Evolutionary conservation across 1,140 invertebrate species (phyloP).

Genomic region (Rhagoletis pomonella): DNA sequence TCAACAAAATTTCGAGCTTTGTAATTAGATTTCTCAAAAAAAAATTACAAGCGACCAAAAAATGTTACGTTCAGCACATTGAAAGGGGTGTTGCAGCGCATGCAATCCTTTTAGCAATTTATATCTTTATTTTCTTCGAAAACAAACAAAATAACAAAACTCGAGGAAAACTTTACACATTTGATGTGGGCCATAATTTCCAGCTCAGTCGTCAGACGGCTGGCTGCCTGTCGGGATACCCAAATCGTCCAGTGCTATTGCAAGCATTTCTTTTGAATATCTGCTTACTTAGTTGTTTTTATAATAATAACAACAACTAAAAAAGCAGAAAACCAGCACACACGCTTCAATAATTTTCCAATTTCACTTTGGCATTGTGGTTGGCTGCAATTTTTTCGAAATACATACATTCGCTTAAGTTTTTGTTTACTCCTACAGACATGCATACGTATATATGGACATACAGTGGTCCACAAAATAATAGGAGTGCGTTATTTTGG

Average conservation of each 20-base stretch:
- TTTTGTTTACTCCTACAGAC: too few species aligned
- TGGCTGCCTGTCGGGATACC: background rate
- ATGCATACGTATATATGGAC: too few species aligned
- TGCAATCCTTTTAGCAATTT: conserved; percentile 10
- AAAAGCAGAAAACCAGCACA: conserved; percentile 1
- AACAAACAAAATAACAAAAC: background rate
- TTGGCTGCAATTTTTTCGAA: background rate
- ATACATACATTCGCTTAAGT: too few species aligned
- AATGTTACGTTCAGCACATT: too few species aligned
- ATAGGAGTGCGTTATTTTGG: too few species aligned
- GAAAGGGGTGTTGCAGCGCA: background rate
- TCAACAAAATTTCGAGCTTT: background rate
- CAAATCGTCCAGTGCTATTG: background rate
- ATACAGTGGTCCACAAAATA: too few species aligned
- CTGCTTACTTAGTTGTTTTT: conserved; percentile 11
- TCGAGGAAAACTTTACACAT: conserved; percentile 10
- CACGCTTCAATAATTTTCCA: conserved; percentile 49
- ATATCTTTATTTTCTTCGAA: background rate
- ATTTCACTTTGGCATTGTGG: conserved; percentile 49
- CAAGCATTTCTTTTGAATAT: background rate
- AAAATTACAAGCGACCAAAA: too few species aligned
- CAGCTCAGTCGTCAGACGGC: conserved; percentile 37
- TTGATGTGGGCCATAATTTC: conserved; percentile 42
- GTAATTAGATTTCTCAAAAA: too few species aligned
- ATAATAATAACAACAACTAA: conserved; percentile 10